Evolutionary conservation across 2,797 vertebrate genomes (phyloP).

Genomic region (Sebastes diploproa): DNA sequence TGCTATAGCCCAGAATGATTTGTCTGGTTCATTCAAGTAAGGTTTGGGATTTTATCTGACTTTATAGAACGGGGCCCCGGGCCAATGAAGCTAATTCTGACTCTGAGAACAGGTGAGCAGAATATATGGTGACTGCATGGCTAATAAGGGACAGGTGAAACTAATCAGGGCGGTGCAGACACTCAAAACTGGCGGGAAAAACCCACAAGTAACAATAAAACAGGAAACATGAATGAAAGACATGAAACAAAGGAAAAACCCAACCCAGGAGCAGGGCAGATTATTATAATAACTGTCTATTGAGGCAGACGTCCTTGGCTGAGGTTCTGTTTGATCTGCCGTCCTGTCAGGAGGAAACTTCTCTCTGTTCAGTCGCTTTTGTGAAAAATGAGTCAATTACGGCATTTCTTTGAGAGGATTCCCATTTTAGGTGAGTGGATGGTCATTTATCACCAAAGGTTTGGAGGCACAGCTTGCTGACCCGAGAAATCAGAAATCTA

Average conservation of each 20-base stretch:
- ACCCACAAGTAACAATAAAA: not conserved
- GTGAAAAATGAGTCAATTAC: slow-evolving; percentile 81
- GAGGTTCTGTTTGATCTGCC: slow-evolving; percentile 38
- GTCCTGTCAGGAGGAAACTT: slow-evolving; percentile 51
- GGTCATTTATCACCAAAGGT: slow-evolving; percentile 75
- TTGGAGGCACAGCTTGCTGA: slow-evolving; percentile 30
- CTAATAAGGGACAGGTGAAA: not conserved
- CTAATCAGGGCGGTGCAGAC: not conserved
- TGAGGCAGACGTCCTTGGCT: slow-evolving; percentile 49
- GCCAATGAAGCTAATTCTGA: not conserved
- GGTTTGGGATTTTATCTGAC: too few relatives aligned
- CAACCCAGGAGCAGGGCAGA: not conserved
- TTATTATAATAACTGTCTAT: not conserved
- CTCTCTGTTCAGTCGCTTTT: slow-evolving; percentile 46
- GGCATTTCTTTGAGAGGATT: slow-evolving; percentile 65
- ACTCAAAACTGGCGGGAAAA: not conserved
- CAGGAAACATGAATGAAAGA: not conserved
- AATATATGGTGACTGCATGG: not conserved
- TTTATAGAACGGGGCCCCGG: too few relatives aligned
- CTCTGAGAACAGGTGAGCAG: not conserved
- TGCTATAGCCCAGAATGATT: too few relatives aligned
- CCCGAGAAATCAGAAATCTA: not conserved
- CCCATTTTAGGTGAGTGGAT: slow-evolving; percentile 62
- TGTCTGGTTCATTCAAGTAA: too few relatives aligned
- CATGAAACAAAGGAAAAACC: not conserved